Percentiles rank a stretch among this genome's conserved stretches.
Evolutionary conservation across 2,113 vertebrate species (phyloP).

Genomic region (Scophthalmus maximus): DNA sequence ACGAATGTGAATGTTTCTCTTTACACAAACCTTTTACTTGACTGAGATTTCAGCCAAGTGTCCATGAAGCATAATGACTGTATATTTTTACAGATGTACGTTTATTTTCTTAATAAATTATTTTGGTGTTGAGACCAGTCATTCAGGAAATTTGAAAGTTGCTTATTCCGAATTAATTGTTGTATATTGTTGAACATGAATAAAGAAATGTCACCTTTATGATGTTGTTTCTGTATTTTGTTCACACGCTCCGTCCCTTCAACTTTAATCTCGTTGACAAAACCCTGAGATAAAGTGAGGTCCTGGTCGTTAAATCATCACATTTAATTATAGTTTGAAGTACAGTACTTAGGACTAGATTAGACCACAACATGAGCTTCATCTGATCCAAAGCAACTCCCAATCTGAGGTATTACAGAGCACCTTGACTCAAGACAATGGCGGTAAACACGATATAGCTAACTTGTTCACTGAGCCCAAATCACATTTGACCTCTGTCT

Average conservation of each 20-base stretch:
- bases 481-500: not conserved
- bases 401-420: not conserved
- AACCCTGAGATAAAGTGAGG: not conserved
- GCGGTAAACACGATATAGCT: not conserved
- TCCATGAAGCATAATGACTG: slow-evolving; percentile 67
- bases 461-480: no score
- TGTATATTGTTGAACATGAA: slow-evolving; percentile 52
- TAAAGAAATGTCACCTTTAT: slow-evolving; percentile 44
- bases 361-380: no score
- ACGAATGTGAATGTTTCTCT: slow-evolving; percentile 72
- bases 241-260: no score
- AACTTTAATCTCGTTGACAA: no score
- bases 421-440: not conserved
- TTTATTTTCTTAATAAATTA: slow-evolving; percentile 82
- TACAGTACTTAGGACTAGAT: no score
- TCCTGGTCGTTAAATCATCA: no score
- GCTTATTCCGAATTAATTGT: slow-evolving; percentile 39
- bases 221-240: not conserved
- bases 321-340: no score
- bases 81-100: slow-evolving; percentile 77
- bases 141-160: slow-evolving; percentile 48
- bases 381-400: no score
- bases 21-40: slow-evolving; percentile 37
- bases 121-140: slow-evolving; percentile 69
- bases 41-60: slow-evolving; percentile 42